Base-by-base conservation (phyloP, 1,140 invertebrate genomes). In the Amphibalanus amphitrite region DNA sequence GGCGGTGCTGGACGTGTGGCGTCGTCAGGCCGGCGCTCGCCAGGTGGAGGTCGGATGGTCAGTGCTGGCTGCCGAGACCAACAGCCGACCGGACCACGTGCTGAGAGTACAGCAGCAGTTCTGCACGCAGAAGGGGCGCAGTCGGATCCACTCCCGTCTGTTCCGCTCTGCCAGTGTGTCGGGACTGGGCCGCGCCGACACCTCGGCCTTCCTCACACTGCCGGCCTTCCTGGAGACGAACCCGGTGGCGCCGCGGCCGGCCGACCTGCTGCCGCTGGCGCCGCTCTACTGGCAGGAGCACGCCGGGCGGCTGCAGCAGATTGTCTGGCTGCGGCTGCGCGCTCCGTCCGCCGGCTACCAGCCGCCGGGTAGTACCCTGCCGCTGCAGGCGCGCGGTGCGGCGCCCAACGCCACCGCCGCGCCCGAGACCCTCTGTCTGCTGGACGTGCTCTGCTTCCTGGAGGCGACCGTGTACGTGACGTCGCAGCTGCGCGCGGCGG, bases 381-480 rank as follows among this genome's bases (percentile, higher is more conserved):
- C 13, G 47, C 47, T 59, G 47, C 33, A 38, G 33, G 33, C 33
- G 4, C 4, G 33, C 4, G 47, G 47, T 20, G 47, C 10, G 10
- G 81, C 84, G 67, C 86, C 86, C 76, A 76, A 88, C 26, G 83
- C 81, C 26, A 87, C 86, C 77, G 87, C 86, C 76, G 85, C 86
- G 0, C 85, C 88, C 0, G 91, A 93, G 78, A 87, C 89, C 4
- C 76, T 96, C 13, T 89, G 86, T 77, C 84, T 86, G 75, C 77
- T 93, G 20, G 93, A 96, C 80, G 80, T 92, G 25, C 86, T 93
- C 76, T 85, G 89, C 0, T 96, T 93, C 78, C 81, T 95, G 0
- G 91, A 84, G 76, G 83, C 83, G 0, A 78, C 85, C 3, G 72
- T 74, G 0, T 75, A 71, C 38, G 73, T 33, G 71, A 75, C 67